These are phyloP conservation scores for Pogoniulus pusillus DNA, from an alignment of 2,797 vertebrate species.

Conservation along the genomic window DNA sequence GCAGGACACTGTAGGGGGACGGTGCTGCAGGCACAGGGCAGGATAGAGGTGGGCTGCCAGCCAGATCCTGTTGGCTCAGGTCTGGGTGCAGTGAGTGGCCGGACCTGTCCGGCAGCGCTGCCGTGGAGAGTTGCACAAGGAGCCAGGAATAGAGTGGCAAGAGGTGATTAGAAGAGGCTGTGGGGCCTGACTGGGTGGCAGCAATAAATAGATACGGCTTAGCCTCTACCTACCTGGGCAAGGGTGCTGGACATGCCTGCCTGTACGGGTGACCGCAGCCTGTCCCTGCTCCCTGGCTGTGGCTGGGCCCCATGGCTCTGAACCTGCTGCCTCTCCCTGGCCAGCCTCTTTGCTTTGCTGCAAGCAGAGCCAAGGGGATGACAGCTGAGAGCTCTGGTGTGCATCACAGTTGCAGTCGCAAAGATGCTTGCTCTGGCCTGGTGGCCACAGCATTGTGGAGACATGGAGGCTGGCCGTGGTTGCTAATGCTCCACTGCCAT, in stretches of 20 bases:
- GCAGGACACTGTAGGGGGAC: fast-evolving
- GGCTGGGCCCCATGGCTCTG: fast-evolving
- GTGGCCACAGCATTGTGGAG: background rate
- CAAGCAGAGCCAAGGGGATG: background rate
- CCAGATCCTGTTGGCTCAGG: background rate
- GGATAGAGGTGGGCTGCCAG: background rate
- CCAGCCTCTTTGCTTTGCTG: background rate
- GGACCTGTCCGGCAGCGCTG: slow-evolving; percentile 25
- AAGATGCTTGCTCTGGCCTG: fast-evolving
- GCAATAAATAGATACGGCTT: slow-evolving; percentile 33
- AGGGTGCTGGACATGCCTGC: background rate
- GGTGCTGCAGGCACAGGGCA: background rate
- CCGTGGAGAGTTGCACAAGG: background rate
- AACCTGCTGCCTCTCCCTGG: background rate
- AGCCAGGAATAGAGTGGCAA: slow-evolving; percentile 28
- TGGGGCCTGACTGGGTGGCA: background rate
- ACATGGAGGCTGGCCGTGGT: background rate
- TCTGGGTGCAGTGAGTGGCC: background rate
- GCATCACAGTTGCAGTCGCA: background rate
- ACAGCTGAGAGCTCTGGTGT: fast-evolving
- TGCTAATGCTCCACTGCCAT: background rate
- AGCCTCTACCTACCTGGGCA: slow-evolving; percentile 30
- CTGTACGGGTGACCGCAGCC: fast-evolving
- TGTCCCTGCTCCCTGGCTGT: background rate
- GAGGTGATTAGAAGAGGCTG: slow-evolving; percentile 38